phyloP scores from a whole-genome alignment of 1,140 invertebrate species.

The Prorops nasuta region DNA sequence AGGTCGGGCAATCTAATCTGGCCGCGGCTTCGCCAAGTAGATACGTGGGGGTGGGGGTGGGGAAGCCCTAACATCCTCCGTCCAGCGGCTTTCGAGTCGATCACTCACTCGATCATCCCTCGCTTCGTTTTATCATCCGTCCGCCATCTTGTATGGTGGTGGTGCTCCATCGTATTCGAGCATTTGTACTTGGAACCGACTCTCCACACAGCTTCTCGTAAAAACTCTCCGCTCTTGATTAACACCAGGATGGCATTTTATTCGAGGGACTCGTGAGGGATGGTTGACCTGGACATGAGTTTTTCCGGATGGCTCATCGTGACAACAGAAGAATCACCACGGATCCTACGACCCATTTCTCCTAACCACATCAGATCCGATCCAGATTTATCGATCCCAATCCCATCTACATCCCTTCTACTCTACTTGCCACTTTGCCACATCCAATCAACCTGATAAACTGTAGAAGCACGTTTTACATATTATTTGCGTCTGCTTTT shows the following conservation, averaged over 20 bases:
- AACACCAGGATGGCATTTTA: slow-evolving; percentile 19
- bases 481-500: no score
- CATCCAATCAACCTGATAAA: no score
- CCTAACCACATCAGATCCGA: no score
- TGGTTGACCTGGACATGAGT: no score
- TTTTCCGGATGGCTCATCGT: no score
- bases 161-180: slow-evolving; percentile 14
- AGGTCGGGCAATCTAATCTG: slow-evolving; percentile 47
- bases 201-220: background rate
- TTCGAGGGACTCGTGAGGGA: background rate
- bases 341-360: no score
- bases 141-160: slow-evolving; percentile 7
- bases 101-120: slow-evolving; percentile 41
- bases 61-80: slow-evolving; percentile 13
- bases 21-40: slow-evolving; percentile 28
- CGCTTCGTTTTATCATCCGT: slow-evolving; percentile 24
- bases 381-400: no score
- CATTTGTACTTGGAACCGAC: slow-evolving; percentile 5
- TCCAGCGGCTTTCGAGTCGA: slow-evolving; percentile 29
- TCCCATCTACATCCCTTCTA: no score
- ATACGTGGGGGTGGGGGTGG: slow-evolving; percentile 4
- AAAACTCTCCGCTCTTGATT: slow-evolving; percentile 27
- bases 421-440: no score
- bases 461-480: no score
- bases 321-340: no score